Evolutionary conservation across 2,888 invertebrate species (phyloP).

Genomic region (Drosophila ezoana): DNA sequence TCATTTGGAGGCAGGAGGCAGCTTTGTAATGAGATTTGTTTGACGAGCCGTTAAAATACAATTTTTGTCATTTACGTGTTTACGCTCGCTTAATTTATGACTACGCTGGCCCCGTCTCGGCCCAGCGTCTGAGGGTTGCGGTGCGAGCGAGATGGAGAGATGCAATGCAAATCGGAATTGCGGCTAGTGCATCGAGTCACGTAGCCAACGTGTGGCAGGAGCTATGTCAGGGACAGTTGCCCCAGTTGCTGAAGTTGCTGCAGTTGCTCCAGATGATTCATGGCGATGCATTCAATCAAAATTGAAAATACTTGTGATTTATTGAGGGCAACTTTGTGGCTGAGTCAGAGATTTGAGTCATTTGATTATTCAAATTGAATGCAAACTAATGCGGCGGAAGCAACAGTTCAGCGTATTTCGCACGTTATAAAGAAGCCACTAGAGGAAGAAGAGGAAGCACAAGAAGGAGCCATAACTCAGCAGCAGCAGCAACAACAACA

Average conservation of each 20-base stretch:
- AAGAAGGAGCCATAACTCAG: slow-evolving; percentile 38
- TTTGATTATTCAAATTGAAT: slow-evolving; percentile 52
- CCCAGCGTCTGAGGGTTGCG: slow-evolving; percentile 15
- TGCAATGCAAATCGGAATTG: slow-evolving; percentile 4
- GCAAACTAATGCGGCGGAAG: slow-evolving; percentile 52
- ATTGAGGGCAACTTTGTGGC: slow-evolving; percentile 38
- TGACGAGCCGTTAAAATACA: slow-evolving; percentile 21
- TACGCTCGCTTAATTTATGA: slow-evolving; percentile 50
- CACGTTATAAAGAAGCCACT: slow-evolving; percentile 31
- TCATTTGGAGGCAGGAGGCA: slow-evolving; percentile 21
- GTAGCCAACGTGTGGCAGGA: neutral
- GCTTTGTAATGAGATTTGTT: slow-evolving; percentile 23
- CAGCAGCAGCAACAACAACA: neutral
- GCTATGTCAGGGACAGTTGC: slow-evolving; percentile 28
- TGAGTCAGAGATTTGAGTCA: slow-evolving; percentile 32
- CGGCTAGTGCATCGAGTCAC: slow-evolving; percentile 9
- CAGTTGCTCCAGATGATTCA: slow-evolving; percentile 2
- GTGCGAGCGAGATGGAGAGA: neutral
- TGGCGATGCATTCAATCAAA: neutral
- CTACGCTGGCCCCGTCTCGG: slow-evolving; percentile 49
- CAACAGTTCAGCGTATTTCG: slow-evolving; percentile 40
- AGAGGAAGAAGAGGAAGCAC: slow-evolving; percentile 22
- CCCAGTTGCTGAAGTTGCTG: neutral
- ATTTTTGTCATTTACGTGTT: slow-evolving; percentile 32
- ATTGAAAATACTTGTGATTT: neutral